These are phyloP conservation scores for Anguilla japonica DNA, from an alignment of 2,113 vertebrate genomes.

Conservation along the genomic window DNA sequence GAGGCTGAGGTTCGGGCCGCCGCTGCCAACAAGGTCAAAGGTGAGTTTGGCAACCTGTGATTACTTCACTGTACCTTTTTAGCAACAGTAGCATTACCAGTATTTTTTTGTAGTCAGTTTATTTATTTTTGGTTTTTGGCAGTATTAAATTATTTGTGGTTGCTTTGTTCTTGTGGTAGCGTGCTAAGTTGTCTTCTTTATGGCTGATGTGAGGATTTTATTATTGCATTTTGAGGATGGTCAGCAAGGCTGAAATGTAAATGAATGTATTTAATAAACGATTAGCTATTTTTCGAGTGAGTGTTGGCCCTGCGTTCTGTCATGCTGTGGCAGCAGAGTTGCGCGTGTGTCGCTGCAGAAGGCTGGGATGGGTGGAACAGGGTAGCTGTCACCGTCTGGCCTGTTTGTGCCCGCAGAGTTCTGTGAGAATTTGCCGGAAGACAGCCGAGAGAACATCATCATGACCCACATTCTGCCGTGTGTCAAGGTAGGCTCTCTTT, in stretches of 20 bases:
- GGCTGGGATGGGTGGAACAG: neutral
- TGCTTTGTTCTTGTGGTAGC: neutral
- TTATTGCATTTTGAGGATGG: neutral
- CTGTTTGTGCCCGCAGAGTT: constrained; percentile 69
- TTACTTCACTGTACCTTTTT: neutral
- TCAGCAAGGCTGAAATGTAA: neutral
- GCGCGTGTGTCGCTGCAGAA: neutral
- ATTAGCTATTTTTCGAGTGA: neutral
- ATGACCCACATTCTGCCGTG: constrained; percentile 87
- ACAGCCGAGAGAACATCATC: constrained; percentile 83
- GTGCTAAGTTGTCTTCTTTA: neutral
- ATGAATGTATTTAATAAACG: neutral
- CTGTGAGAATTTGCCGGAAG: constrained; percentile 83
- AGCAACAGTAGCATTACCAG: neutral
- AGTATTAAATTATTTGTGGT: neutral
- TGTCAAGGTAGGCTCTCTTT: constrained; percentile 76
- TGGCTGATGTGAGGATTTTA: neutral
- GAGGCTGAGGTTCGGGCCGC: constrained; percentile 87
- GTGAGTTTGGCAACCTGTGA: constrained; percentile 51
- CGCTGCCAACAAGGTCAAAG: constrained; percentile 88
- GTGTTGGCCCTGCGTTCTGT: neutral
- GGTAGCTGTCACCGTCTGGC: neutral
- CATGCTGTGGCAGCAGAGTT: neutral
- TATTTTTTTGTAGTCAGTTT: neutral
- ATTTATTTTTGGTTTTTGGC: neutral